A percentile compares a stretch with the other conserved stretches of the same genome.
These are phyloP conservation scores for Meandrusa payeni DNA, from an alignment of 2,888 invertebrate genomes.

Conservation along the genomic window DNA sequence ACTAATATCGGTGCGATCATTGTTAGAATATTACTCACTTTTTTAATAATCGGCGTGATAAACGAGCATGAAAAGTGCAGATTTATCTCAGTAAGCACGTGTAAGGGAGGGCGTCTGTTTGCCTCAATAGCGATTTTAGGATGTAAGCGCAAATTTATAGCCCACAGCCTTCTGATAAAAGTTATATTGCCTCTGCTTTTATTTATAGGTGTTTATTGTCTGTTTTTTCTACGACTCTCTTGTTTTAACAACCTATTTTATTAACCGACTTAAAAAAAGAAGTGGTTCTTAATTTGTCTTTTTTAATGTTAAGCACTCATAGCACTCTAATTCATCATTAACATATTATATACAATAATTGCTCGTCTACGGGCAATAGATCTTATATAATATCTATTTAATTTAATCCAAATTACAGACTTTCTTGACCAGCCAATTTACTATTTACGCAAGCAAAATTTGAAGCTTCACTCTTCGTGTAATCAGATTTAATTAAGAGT, in stretches of 20 bases:
- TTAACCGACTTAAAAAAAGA: no score
- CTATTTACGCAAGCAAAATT: no score
- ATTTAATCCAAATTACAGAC: no score
- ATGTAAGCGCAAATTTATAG: conserved; percentile 72
- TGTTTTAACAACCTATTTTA: no score
- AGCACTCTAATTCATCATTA: no score
- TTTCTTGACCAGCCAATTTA: no score
- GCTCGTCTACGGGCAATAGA: no score
- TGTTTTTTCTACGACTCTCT: conserved; percentile 18
- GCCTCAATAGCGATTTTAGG: conserved; percentile 55
- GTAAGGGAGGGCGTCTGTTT: conserved; percentile 43
- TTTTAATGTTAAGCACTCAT: no score
- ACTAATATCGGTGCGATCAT: conserved; percentile 7
- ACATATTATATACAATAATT: no score
- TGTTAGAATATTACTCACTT: conserved; percentile 25
- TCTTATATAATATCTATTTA: no score
- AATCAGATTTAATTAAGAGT: conserved; percentile 29
- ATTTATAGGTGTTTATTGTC: conserved; percentile 46
- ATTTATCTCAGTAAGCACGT: conserved; percentile 57
- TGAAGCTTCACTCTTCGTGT: no score
- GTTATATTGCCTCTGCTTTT: conserved; percentile 54
- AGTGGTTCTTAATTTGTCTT: no score
- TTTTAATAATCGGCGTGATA: conserved; percentile 40
- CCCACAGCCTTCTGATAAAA: conserved; percentile 63
- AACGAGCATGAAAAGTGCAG: conserved; percentile 39